A percentile compares a stretch with the other conserved stretches of the same genome.
These are phyloP conservation scores for Sitobion miscanthi DNA, from an alignment of 1,140 invertebrate genomes.

Conservation along the genomic window DNA sequence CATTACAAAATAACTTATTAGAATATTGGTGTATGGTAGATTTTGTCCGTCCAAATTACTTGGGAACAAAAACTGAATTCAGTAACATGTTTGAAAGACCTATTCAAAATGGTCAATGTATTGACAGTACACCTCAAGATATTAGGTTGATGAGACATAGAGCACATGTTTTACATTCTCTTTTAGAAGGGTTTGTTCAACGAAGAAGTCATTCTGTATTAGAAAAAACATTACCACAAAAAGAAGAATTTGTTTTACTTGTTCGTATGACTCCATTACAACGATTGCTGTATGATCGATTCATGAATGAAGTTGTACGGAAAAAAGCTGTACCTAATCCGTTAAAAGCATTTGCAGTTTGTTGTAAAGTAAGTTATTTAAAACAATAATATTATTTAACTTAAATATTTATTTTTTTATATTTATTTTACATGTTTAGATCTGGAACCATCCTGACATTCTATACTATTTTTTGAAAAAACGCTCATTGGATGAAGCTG, in stretches of 20 bases:
- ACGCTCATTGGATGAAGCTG: slow-evolving; percentile 74
- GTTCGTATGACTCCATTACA: slow-evolving; percentile 88
- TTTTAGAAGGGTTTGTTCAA: slow-evolving; percentile 92
- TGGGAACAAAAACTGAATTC: slow-evolving; percentile 92
- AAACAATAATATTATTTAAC: slow-evolving; percentile 31
- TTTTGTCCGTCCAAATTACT: slow-evolving; percentile 91
- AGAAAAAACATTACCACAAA: slow-evolving; percentile 83
- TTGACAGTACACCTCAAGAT: slow-evolving; percentile 89
- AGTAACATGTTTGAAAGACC: slow-evolving; percentile 95
- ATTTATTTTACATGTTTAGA: slow-evolving; percentile 66
- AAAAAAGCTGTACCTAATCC: slow-evolving; percentile 91
- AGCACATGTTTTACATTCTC: slow-evolving; percentile 87
- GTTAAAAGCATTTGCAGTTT: slow-evolving; percentile 96
- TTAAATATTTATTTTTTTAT: slow-evolving; percentile 12
- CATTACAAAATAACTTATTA: slow-evolving; percentile 93
- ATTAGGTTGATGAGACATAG: slow-evolving; percentile 87
- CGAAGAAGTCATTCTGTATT: slow-evolving; percentile 87
- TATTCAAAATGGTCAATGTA: slow-evolving; percentile 93
- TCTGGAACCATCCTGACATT: slow-evolving; percentile 99
- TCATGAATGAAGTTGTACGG: slow-evolving; percentile 89
- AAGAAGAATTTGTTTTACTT: slow-evolving; percentile 90
- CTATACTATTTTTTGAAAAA: slow-evolving; percentile 90
- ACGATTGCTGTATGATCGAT: slow-evolving; percentile 84
- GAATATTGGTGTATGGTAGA: slow-evolving; percentile 99
- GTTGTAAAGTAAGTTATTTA: slow-evolving; percentile 80